A percentile compares a stretch with the other conserved stretches of the same genome.
These are phyloP conservation scores for Seriola dumerili DNA, from an alignment of 2,113 vertebrate genomes.

Conservation along the genomic window DNA sequence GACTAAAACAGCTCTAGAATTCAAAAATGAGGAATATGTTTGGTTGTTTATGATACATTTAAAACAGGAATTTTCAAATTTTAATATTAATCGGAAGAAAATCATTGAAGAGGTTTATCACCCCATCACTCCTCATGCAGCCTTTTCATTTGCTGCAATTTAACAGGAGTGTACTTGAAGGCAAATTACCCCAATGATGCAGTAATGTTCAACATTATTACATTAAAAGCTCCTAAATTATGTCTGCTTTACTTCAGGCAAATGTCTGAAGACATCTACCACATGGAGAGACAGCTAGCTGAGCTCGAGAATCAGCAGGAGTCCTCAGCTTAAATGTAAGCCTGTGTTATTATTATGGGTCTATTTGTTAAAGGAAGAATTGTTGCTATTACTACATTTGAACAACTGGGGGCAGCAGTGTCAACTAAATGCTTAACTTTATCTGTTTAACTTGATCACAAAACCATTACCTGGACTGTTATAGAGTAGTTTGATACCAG, in stretches of 20 bases:
- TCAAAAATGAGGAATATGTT: too few relatives aligned
- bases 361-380: not conserved
- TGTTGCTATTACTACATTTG: slow-evolving; percentile 29
- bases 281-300: slow-evolving; percentile 73
- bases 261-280: slow-evolving; percentile 66
- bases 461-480: not conserved
- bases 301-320: slow-evolving; percentile 70
- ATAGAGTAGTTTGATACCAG: not conserved
- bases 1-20: too few relatives aligned
- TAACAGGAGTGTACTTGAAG: not conserved
- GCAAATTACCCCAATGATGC: not conserved
- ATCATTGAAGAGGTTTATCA: not conserved
- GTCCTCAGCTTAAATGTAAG: not conserved
- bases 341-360: not conserved
- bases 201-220: not conserved
- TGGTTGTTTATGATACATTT: too few relatives aligned
- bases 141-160: not conserved
- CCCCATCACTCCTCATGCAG: not conserved
- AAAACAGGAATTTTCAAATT: too few relatives aligned
- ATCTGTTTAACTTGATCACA: not conserved
- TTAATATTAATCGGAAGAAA: too few relatives aligned
- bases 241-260: slow-evolving; percentile 55
- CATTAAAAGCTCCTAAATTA: not conserved
- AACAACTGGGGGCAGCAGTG: slow-evolving; percentile 68
- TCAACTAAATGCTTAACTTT: slow-evolving; percentile 22